Conservation (phyloP, 2,888 invertebrate genomes). For the Metalampra italica region DNA sequence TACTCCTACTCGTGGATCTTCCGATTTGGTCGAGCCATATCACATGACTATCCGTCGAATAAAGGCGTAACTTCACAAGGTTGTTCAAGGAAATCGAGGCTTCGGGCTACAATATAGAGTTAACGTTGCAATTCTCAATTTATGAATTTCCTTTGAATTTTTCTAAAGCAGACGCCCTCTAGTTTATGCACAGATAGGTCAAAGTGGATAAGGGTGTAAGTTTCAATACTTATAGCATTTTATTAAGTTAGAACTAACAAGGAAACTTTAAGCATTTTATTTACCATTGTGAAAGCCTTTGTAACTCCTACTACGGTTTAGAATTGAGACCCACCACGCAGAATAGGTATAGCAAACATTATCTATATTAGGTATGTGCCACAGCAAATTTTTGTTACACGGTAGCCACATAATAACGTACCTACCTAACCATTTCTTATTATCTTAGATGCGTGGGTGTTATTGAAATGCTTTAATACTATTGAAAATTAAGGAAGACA, state of each 20-base stretch:
- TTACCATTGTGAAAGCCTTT: too few relatives aligned
- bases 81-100: not conserved
- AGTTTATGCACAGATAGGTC: constrained; percentile 20
- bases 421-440: too few relatives aligned
- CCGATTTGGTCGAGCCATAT: constrained; percentile 23
- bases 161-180: constrained; percentile 17
- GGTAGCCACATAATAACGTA: too few relatives aligned
- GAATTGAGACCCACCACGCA: too few relatives aligned
- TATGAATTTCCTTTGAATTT: constrained; percentile 2
- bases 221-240: not conserved
- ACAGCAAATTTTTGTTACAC: too few relatives aligned
- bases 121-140: not conserved
- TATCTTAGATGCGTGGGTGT: too few relatives aligned
- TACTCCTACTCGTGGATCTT: constrained; percentile 17
- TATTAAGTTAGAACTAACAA: not conserved
- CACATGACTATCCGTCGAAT: constrained; percentile 7
- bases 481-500: too few relatives aligned
- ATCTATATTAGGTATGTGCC: too few relatives aligned
- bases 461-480: too few relatives aligned
- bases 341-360: too few relatives aligned
- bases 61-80: constrained; percentile 11
- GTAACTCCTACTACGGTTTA: too few relatives aligned
- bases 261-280: not conserved
- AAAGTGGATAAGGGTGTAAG: constrained; percentile 14
- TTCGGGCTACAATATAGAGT: not conserved